A percentile compares a stretch with the other conserved stretches of the same genome.
These are phyloP conservation scores for Ashinkailepas kermadecensis DNA, from an alignment of 2,888 invertebrate genomes.

Conservation along the genomic window DNA sequence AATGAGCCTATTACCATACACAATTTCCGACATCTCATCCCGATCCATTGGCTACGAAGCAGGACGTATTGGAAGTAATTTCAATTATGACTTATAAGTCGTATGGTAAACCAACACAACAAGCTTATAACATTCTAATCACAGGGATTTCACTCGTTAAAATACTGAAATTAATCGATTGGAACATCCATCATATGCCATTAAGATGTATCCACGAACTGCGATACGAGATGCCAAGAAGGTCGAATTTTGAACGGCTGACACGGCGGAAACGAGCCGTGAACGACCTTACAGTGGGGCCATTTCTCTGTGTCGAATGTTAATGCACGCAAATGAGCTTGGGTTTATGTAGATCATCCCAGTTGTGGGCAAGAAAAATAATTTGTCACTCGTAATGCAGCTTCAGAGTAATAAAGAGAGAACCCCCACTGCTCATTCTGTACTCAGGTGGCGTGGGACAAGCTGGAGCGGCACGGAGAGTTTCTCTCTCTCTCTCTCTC, in stretches of 20 bases:
- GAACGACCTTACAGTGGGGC: not conserved
- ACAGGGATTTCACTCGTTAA: constrained; percentile 9
- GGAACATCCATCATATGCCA: not conserved
- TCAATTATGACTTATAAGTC: constrained; percentile 8
- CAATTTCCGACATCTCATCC: not conserved
- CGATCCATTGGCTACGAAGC: too few relatives aligned
- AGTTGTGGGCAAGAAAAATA: constrained; percentile 5
- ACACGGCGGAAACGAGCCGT: not conserved
- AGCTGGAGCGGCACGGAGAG: not conserved
- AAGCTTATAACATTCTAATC: constrained; percentile 16
- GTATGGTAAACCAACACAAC: constrained; percentile 18
- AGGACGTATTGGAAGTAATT: not conserved
- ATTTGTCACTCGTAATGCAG: constrained; percentile 3
- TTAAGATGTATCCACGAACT: not conserved
- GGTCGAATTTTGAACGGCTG: not conserved
- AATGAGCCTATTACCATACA: constrained; percentile 1
- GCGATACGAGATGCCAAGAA: not conserved
- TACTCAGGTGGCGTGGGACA: not conserved
- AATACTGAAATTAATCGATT: constrained; percentile 8
- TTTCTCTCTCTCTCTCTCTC: too few relatives aligned
- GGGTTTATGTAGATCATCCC: not conserved
- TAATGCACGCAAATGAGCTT: not conserved
- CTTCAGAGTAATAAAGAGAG: not conserved
- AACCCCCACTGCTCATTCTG: not conserved
- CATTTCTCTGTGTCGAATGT: not conserved